These are phyloP conservation scores for Oplegnathus fasciatus DNA, from an alignment of 2,113 vertebrate species.

Conservation along the genomic window DNA sequence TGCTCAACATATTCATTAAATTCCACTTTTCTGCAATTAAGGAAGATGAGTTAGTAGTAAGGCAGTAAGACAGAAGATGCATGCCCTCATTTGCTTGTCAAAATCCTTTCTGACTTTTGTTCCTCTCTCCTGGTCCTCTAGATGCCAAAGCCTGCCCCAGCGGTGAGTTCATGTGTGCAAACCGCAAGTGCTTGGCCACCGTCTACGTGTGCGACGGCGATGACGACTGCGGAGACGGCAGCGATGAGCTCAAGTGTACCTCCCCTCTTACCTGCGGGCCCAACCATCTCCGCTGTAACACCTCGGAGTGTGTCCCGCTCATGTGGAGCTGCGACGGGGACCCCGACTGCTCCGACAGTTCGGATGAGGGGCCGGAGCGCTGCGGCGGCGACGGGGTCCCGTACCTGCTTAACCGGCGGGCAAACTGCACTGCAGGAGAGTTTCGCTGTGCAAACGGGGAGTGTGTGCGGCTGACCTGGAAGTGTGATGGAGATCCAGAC, in stretches of 20 bases:
- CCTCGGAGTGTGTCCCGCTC: conserved; percentile 91
- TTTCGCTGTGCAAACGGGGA: conserved; percentile 94
- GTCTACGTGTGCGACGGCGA: conserved; percentile 93
- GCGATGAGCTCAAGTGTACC: conserved; percentile 92
- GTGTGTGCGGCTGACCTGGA: conserved; percentile 94
- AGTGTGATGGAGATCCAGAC: conserved; percentile 95
- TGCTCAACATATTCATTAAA: neutral
- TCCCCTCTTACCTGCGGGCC: conserved; percentile 89
- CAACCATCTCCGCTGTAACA: conserved; percentile 93
- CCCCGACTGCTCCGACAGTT: conserved; percentile 92
- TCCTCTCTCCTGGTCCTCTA: conserved; percentile 36
- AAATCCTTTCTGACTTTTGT: neutral
- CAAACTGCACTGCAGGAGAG: conserved; percentile 87
- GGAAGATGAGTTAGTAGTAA: neutral
- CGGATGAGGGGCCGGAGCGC: conserved; percentile 89
- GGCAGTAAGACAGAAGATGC: neutral
- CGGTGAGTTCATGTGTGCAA: conserved; percentile 94
- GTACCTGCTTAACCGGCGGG: conserved; percentile 66
- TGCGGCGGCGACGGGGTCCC: conserved; percentile 85
- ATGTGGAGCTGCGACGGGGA: conserved; percentile 96
- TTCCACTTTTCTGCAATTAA: neutral
- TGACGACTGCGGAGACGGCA: conserved; percentile 92
- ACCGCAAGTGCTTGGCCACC: conserved; percentile 91
- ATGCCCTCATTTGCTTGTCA: neutral
- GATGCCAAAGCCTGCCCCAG: conserved; percentile 87